Base-by-base conservation (phyloP, 2,888 invertebrate species). In the Exocentrus adspersus region DNA sequence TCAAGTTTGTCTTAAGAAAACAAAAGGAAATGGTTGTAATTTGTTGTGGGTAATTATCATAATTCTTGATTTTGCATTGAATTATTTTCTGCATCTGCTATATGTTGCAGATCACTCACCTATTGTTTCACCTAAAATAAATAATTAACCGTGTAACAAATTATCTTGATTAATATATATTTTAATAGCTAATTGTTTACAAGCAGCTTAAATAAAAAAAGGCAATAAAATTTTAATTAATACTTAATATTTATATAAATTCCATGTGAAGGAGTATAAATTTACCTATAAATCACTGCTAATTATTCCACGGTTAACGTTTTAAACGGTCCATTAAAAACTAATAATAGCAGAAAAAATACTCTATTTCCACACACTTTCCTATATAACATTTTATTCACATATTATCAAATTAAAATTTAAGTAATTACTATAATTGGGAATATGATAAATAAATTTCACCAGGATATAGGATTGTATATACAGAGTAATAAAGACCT, bases 221-320 rank as follows among this genome's bases (percentile, higher is more conserved):
- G 53, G 19, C 21, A 53, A 53, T 53, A 53, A 53, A 53, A 42
- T 21, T 53, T 53, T 53, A 53, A 53, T 53, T 53, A 53, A 53
- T 41, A 53, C 32, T 53, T 53, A 32, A 51, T 51, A 51, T 42
- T 42, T 53, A 41, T 37, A 53, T 21, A 53, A 53, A 53, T 53
- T 53, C 53, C 53, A 41, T 16, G 43, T 32, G 53, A 53, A 16
- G 53, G 12, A 53, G 30, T 53, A 37, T 20, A 21, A 19, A 19
- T 32, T 30, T 53, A 21, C 12, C 53, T 21, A 53, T 53, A 53
- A 53, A 53, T 53, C 53, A 42, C 53, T 10, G 19, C 21, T 53
- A 53, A 53, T 53, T 53, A 53, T 53, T 53, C 41, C 53, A 21
- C 21, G 21, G n/a, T 21, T 20, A 41, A 53, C 14, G 41, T 53